phyloP scores from a whole-genome alignment of 2,113 vertebrate genomes.

The Plecturocebus donacophilus region DNA sequence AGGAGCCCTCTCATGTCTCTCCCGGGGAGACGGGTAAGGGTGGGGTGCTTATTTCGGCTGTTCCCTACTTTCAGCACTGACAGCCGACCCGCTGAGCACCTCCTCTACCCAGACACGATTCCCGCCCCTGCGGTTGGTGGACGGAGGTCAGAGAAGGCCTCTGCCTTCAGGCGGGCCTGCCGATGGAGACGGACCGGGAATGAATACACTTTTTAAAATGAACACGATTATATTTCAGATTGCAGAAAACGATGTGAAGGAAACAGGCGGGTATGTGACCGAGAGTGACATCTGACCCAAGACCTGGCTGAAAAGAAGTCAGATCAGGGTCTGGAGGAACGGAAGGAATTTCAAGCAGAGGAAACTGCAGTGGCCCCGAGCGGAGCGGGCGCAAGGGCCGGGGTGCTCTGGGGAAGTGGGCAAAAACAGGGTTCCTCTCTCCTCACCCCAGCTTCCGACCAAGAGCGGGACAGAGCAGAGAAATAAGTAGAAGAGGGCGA shows the following conservation, averaged over 20 bases:
- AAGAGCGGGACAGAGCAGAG: not conserved
- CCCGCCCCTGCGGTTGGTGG: not conserved
- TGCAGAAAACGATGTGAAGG: not conserved
- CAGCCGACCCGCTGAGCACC: not conserved
- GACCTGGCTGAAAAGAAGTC: not conserved
- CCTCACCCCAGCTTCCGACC: not conserved
- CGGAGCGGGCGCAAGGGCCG: rapidly evolving
- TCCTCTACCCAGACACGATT: not conserved
- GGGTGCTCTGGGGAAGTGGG: not conserved
- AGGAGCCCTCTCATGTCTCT: not conserved
- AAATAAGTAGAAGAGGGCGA: not conserved
- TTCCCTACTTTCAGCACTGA: not conserved
- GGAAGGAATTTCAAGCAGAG: not conserved
- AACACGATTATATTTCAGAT: not conserved
- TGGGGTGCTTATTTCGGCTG: not conserved
- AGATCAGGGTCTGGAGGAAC: not conserved
- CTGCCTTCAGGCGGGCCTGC: not conserved
- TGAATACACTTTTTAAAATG: not conserved
- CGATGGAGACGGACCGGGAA: not conserved
- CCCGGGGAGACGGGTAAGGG: not conserved
- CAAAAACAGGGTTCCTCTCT: not conserved
- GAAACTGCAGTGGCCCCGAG: not conserved
- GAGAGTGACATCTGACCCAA: not conserved
- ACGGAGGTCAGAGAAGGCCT: not conserved
- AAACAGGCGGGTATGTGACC: not conserved